These are phyloP conservation scores for Zeugodacus cucurbitae DNA, from an alignment of 1,140 invertebrate genomes.

Conservation along the genomic window DNA sequence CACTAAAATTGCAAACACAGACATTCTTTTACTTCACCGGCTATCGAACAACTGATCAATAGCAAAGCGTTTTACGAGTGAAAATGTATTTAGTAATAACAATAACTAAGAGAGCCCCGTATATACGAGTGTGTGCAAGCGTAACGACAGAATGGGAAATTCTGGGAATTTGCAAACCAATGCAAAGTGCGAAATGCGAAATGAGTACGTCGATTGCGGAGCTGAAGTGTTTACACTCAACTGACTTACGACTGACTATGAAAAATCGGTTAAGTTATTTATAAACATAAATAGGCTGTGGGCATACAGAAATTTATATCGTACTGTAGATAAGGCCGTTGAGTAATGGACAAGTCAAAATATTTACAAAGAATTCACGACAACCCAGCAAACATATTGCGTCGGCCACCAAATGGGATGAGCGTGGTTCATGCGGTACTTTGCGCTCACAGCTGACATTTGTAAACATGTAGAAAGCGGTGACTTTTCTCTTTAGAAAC, in stretches of 20 bases:
- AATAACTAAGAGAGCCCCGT: constrained; percentile 28
- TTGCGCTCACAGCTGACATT: too few relatives aligned
- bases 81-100: constrained; percentile 13
- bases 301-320: background rate
- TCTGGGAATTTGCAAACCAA: background rate
- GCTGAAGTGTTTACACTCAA: background rate
- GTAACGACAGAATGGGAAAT: background rate
- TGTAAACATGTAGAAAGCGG: too few relatives aligned
- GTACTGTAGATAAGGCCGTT: background rate
- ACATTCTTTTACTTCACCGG: constrained; percentile 30
- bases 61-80: background rate
- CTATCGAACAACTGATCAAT: background rate
- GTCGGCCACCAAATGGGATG: background rate
- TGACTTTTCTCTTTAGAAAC: too few relatives aligned
- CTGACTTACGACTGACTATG: background rate
- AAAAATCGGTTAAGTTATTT: background rate
- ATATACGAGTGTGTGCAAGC: too few relatives aligned
- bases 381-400: background rate
- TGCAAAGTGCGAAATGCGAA: background rate
- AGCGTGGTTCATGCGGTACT: too few relatives aligned
- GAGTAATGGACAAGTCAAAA: background rate
- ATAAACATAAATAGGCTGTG: background rate
- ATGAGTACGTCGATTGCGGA: background rate
- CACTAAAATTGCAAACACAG: background rate
- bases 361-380: background rate